Evolutionary conservation across 2,797 vertebrate species (phyloP), one percentile per base, ranked within the genome.

Genomic region (Falco naumanni): DNA sequence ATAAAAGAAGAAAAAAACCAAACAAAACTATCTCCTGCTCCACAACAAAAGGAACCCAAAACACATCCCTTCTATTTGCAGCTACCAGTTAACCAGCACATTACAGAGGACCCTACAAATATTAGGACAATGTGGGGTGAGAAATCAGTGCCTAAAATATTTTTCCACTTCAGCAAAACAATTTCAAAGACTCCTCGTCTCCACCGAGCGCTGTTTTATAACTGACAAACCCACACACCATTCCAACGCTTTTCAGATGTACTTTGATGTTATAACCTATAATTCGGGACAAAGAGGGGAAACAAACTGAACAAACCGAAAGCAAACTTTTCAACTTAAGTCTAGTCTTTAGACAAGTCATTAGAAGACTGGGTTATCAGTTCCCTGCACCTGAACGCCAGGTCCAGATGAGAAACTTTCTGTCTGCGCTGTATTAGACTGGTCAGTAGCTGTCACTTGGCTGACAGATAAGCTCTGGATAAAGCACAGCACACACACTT

Each of bases 401-500:
- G 85, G 53, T 69, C 64, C 92, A 74, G 89, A 17, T 13, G 65
- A 61, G 87, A 47, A 85, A 45, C 18, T 7, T 33, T 11, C 33
- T 56, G 2, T 3, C 64, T 10, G 54, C 9, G 19, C 71, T 2
- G 48, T 0, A 2, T 5, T 9, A 14, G 18, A 39, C 16, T 0
- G 28, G 22, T 7, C 28, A 33, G 41, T 10, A 54, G 69, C 89
- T 16, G 29, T 14, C 26, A 11, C 66, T 54, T 5, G 39, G 34
- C 18, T 25, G 29, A 34, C 84, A 56, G 84, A 41, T 16, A 4
- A 60, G 69, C 87, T 63, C 64, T 26, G 90, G 68, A 21, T 53
- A 61, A 53, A 72, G 68, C 60, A 26, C 79, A 53, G 59, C 80
- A 78, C 60, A n/a, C 11, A 4, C 53, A 26, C 63, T 28, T 17